A percentile compares a stretch with the other conserved stretches of the same genome.
Evolutionary conservation across 2,888 invertebrate species (phyloP).

Genomic region (Harpagoxenus sublaevis): DNA sequence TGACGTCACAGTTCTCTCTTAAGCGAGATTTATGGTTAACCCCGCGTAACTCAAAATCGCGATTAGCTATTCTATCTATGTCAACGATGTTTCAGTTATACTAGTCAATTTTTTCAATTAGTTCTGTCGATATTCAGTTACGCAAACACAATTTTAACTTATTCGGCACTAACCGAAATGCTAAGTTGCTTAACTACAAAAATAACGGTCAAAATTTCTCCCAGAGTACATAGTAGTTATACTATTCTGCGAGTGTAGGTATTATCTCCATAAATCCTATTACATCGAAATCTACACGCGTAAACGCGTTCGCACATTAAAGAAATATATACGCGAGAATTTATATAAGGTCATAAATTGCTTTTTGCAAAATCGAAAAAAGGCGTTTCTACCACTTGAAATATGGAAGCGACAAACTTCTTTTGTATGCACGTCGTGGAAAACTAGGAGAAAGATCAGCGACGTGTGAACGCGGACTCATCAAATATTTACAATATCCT

Average conservation of each 20-base stretch:
- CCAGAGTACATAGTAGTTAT: conserved; percentile 7
- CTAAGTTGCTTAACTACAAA: too few species aligned
- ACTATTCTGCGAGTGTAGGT: conserved; percentile 13
- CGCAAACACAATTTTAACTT: too few species aligned
- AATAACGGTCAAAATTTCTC: too few species aligned
- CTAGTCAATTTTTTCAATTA: too few species aligned
- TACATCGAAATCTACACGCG: background rate
- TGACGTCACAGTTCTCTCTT: too few species aligned
- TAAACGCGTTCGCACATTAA: background rate
- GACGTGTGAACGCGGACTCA: conserved; percentile 42
- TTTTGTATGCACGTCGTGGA: conserved; percentile 25
- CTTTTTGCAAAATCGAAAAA: conserved; percentile 44
- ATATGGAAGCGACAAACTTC: conserved; percentile 39
- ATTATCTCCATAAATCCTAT: conserved; percentile 34
- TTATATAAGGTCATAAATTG: conserved; percentile 41
- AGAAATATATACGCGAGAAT: conserved; percentile 22
- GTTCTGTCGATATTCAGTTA: too few species aligned
- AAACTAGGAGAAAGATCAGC: conserved; percentile 30
- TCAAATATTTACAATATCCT: conserved; percentile 52
- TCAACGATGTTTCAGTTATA: too few species aligned
- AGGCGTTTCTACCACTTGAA: conserved; percentile 1
- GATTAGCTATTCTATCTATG: too few species aligned
- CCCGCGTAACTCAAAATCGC: too few species aligned
- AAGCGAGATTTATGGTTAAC: too few species aligned
- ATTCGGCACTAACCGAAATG: too few species aligned